Conservation (phyloP, 1,140 invertebrate genomes). For the Himalopsyche phryganea region DNA sequence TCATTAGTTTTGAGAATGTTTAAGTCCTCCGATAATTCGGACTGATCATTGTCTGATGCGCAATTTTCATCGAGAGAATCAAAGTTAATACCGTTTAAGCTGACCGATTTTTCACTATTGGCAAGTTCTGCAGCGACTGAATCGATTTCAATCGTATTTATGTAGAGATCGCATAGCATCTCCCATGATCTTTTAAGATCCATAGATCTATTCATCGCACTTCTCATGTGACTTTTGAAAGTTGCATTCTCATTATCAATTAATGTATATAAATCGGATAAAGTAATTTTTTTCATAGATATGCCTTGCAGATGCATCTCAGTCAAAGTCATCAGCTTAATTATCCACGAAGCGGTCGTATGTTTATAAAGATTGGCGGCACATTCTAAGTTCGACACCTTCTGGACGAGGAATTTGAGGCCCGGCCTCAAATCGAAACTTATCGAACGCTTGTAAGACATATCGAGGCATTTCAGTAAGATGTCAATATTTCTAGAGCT, state of each 20-base stretch:
- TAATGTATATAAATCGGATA: slow-evolving; percentile 6
- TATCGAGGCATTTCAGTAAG: slow-evolving; percentile 73
- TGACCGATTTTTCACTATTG: slow-evolving; percentile 36
- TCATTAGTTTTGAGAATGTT: slow-evolving; percentile 4
- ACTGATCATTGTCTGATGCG: slow-evolving; percentile 13
- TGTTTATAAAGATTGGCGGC: slow-evolving; percentile 91
- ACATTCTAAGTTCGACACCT: slow-evolving; percentile 81
- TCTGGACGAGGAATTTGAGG: slow-evolving; percentile 89
- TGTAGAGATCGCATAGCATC: slow-evolving; percentile 53
- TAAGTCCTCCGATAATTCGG: slow-evolving; percentile 5
- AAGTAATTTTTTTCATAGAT: slow-evolving; percentile 8
- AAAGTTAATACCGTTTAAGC: slow-evolving; percentile 16
- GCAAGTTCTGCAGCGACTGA: slow-evolving; percentile 48
- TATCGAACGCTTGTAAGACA: slow-evolving; percentile 74
- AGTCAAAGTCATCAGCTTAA: slow-evolving; percentile 82
- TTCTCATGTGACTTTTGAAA: slow-evolving; percentile 6
- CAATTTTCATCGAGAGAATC: slow-evolving; percentile 14
- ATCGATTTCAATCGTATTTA: slow-evolving; percentile 48
- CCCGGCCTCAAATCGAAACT: slow-evolving; percentile 87
- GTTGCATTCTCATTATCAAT: slow-evolving; percentile 6
- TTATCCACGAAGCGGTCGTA: slow-evolving; percentile 86
- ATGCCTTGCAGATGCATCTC: slow-evolving; percentile 54
- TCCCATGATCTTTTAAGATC: slow-evolving; percentile 59
- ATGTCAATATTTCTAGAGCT: slow-evolving; percentile 60
- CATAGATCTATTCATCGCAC: slow-evolving; percentile 35